Conservation (phyloP, 2,113 vertebrate species). For the Silurus asotus region DNA sequence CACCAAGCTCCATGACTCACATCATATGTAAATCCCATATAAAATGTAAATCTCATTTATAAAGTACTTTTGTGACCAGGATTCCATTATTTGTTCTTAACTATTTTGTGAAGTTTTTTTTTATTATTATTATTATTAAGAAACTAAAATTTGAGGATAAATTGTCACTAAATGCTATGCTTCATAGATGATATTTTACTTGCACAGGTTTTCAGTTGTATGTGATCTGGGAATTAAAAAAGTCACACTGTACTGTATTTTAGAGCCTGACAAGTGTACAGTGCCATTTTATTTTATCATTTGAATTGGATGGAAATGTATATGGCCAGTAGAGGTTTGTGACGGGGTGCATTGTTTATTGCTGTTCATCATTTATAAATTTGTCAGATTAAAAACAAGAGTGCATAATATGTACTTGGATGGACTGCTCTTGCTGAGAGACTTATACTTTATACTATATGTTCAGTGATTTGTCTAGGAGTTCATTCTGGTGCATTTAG, state of each 20-base stretch:
- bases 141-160: constrained; percentile 37
- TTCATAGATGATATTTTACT: constrained; percentile 45
- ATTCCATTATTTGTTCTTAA: constrained; percentile 46
- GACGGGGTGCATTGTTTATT: constrained; percentile 38
- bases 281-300: constrained; percentile 42
- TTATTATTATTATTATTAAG: constrained; percentile 37
- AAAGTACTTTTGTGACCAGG: constrained; percentile 38
- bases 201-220: constrained; percentile 32
- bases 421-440: constrained; percentile 25
- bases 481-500: constrained; percentile 25
- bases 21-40: constrained; percentile 48
- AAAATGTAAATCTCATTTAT: constrained; percentile 50
- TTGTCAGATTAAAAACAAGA: constrained; percentile 18
- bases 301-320: constrained; percentile 30
- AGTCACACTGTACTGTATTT: constrained; percentile 23
- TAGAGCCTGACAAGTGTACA: constrained; percentile 31
- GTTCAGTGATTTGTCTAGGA: constrained; percentile 37
- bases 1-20: neutral
- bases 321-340: constrained; percentile 29
- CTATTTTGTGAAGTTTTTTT: constrained; percentile 31
- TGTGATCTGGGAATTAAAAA: constrained; percentile 21
- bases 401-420: constrained; percentile 25
- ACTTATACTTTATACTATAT: constrained; percentile 36
- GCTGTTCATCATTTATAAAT: constrained; percentile 31
- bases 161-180: constrained; percentile 39